Base-by-base conservation (phyloP, 2,113 vertebrate genomes). In the Austrofundulus limnaeus region DNA sequence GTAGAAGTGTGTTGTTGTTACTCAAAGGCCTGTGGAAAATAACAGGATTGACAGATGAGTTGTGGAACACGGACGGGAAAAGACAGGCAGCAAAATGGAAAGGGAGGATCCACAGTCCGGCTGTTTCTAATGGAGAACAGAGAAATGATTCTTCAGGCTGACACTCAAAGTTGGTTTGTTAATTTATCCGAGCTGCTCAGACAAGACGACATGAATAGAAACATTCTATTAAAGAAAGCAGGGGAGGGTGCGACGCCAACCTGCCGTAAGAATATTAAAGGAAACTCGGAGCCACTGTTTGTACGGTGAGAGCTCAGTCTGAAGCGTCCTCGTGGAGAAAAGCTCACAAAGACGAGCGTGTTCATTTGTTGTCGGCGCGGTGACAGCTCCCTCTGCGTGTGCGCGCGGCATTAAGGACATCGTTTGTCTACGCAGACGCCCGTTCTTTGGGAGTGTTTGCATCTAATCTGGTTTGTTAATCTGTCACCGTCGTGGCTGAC, bases 121-220 rank as follows among this genome's bases (percentile, higher is more conserved):
- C 73, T 55, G 42, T 81, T 86, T 84, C n/a, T 87, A 88, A 84
- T 80, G 70, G 66, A 61, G 74, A 82, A 73, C 72, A 66, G 71
- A 62, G 57, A 55, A 54, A 70, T 67, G 49, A 82, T 80, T 84
- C 75, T 79, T 82, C 78, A 80, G 72, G 66, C 67, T 85, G 84
- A 79, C 77, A 61, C 71, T 54, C 68, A 12, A 55, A 73, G 77
- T 83, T 25, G 68, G 54, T 77, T 79, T 75, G 77, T 70, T 84
- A 75, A 88, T 87, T 83, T 75, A 78, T 82, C 76, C 73, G 59
- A 65, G 80, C 64, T 63, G 53, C 67, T 78, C 77, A 77, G 72
- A 80, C 70, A 75, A 64, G 51, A 0, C 63, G 61, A 61, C 59
- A 66, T 63, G 63, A 57, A 78, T 39, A 57, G 78, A 75, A 75